Percentiles rank a stretch among this genome's conserved stretches.
Evolutionary conservation across 1,140 invertebrate species (phyloP).

Genomic region (Brevipalpus yothersi): DNA sequence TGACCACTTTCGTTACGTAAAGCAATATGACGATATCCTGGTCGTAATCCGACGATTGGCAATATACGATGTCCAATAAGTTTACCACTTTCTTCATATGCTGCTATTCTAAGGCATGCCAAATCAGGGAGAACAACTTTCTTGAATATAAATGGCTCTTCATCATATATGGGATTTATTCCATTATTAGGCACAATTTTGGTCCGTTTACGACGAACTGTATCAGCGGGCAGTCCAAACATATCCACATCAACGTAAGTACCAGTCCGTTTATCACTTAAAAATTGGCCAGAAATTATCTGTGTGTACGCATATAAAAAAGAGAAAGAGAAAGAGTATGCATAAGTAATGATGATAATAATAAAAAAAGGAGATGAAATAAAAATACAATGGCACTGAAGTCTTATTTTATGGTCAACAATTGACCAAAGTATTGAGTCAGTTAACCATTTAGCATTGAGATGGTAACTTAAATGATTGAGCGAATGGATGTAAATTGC

Average conservation of each 20-base stretch:
- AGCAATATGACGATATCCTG: constrained; percentile 43
- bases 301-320: constrained; percentile 15
- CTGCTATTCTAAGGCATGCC: constrained; percentile 77
- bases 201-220: constrained; percentile 81
- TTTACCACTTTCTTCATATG: constrained; percentile 79
- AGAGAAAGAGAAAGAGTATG: not conserved
- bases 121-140: constrained; percentile 93
- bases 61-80: constrained; percentile 86
- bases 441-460: too few relatives aligned
- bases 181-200: constrained; percentile 78
- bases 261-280: constrained; percentile 81
- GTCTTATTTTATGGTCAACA: too few relatives aligned
- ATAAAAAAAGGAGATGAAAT: too few relatives aligned
- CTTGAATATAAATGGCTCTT: constrained; percentile 93
- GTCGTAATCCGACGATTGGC: constrained; percentile 80
- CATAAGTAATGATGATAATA: too few relatives aligned
- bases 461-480: too few relatives aligned
- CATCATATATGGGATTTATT: constrained; percentile 85
- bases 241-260: constrained; percentile 98
- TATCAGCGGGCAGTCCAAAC: constrained; percentile 95
- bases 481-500: too few relatives aligned
- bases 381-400: too few relatives aligned
- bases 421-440: not conserved
- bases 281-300: constrained; percentile 62
- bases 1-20: constrained; percentile 63